Percentiles rank a stretch among this genome's conserved stretches.
These are phyloP conservation scores for Actenoides lindsayi DNA, from an alignment of 2,113 vertebrate genomes.

Conservation along the genomic window DNA sequence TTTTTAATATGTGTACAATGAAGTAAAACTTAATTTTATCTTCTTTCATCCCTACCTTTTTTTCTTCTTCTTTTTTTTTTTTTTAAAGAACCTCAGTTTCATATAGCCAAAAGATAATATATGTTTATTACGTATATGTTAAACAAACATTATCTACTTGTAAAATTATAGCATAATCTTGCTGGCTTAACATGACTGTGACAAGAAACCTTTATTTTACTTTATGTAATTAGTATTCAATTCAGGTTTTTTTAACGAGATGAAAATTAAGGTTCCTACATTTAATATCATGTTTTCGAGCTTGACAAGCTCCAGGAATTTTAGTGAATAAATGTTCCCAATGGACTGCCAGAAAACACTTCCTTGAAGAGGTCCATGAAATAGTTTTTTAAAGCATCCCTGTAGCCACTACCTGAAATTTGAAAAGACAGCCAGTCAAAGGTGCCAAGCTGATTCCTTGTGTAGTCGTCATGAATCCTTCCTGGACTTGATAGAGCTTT, in stretches of 20 bases:
- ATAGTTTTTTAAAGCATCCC: conserved; percentile 77
- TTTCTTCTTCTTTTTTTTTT: accelerated
- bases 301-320: conserved; percentile 77
- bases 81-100: background rate
- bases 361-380: conserved; percentile 75
- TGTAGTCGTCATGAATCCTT: background rate
- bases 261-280: conserved; percentile 85
- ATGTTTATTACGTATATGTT: background rate
- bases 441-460: background rate
- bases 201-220: background rate
- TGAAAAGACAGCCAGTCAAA: conserved; percentile 25
- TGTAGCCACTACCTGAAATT: conserved; percentile 70
- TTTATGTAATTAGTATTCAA: conserved; percentile 76
- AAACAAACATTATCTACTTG: background rate
- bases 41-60: background rate
- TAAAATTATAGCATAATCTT: background rate
- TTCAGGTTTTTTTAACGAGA: conserved; percentile 79
- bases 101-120: background rate
- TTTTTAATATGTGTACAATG: background rate
- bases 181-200: background rate
- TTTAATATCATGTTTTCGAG: conserved; percentile 81
- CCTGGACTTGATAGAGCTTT: background rate
- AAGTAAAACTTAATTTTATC: background rate
- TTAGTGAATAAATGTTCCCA: conserved; percentile 82
- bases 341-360: conserved; percentile 76